A percentile compares a stretch with the other conserved stretches of the same genome.
phyloP scores from a whole-genome alignment of 2,113 vertebrate species.

The Psittacula cyanocephala region DNA sequence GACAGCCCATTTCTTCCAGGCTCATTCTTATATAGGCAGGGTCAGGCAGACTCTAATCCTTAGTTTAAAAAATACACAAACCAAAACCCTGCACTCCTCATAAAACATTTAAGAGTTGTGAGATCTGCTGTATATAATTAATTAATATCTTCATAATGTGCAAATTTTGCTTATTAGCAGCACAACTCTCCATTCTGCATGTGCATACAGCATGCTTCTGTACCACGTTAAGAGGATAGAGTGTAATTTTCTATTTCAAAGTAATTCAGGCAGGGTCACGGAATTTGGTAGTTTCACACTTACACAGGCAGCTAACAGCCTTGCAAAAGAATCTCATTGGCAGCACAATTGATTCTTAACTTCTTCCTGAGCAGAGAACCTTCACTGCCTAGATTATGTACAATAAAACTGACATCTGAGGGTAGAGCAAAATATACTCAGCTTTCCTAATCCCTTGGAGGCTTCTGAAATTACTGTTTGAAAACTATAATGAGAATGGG shows the following conservation, averaged over 20 bases:
- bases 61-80: not conserved
- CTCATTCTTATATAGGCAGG: not conserved
- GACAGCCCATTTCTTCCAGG: not conserved
- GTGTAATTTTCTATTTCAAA: not conserved
- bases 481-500: constrained; percentile 65
- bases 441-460: constrained; percentile 49
- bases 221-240: not conserved
- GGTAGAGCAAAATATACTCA: constrained; percentile 20
- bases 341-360: constrained; percentile 57
- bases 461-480: constrained; percentile 64
- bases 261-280: not conserved
- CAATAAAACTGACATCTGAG: constrained; percentile 59
- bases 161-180: not conserved
- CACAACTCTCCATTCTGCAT: not conserved
- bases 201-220: not conserved
- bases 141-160: not conserved
- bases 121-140: not conserved
- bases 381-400: constrained; percentile 13
- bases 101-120: not conserved
- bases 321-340: not conserved
- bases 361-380: constrained; percentile 16
- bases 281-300: constrained; percentile 27
- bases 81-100: not conserved
- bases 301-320: not conserved
- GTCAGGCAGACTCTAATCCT: not conserved